A percentile compares a stretch with the other conserved stretches of the same genome.
phyloP scores from a whole-genome alignment of 2,797 vertebrate genomes.

The Cyclopterus lumpus region DNA sequence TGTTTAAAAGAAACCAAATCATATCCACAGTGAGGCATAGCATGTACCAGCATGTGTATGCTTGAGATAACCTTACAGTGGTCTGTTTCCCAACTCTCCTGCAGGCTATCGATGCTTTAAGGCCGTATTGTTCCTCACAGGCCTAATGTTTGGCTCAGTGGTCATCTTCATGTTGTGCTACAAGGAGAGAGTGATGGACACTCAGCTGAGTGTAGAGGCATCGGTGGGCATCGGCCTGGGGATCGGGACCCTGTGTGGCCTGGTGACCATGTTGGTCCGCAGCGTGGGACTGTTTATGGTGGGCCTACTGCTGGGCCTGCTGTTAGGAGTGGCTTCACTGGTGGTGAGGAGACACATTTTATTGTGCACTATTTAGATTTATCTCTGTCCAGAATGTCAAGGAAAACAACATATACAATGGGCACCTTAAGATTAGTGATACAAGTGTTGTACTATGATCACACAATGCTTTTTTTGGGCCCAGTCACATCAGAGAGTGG shows the following conservation, averaged over 20 bases:
- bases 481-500: neutral
- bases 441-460: neutral
- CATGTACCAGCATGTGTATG: neutral
- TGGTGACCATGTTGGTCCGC: slow-evolving; percentile 98
- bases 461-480: neutral
- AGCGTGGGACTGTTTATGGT: slow-evolving; percentile 98
- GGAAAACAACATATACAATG: neutral
- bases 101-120: slow-evolving; percentile 98
- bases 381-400: neutral
- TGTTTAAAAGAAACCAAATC: neutral
- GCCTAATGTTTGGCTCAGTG: slow-evolving; percentile 97
- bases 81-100: slow-evolving; percentile 25
- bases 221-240: slow-evolving; percentile 95
- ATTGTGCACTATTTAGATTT: neutral
- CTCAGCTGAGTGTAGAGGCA: slow-evolving; percentile 95
- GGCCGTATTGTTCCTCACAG: slow-evolving; percentile 97
- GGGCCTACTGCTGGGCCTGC: slow-evolving; percentile 93
- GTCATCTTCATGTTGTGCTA: slow-evolving; percentile 99
- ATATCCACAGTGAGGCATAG: neutral
- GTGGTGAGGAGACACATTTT: slow-evolving; percentile 76
- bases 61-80: slow-evolving; percentile 2
- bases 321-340: slow-evolving; percentile 92
- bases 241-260: slow-evolving; percentile 94
- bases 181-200: slow-evolving; percentile 97
- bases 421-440: neutral